Base-by-base conservation (phyloP, 2,797 vertebrate genomes). In the Buphagus erythrorhynchus region DNA sequence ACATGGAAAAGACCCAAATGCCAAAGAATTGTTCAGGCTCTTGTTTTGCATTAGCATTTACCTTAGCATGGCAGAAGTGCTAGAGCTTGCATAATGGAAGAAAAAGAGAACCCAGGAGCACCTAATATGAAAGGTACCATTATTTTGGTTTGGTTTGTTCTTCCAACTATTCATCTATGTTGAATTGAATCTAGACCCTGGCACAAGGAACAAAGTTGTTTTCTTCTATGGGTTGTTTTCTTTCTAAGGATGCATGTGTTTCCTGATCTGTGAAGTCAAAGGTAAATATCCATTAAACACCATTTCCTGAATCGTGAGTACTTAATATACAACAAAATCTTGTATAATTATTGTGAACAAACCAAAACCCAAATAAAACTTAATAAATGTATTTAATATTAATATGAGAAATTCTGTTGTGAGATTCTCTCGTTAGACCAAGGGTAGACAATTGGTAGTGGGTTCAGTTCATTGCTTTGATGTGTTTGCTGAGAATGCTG, bases 161-260 rank as follows among this genome's bases (percentile, higher is more conserved):
- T 91, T 91, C 16, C 54, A 85, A 1, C 9, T 73, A 8, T 58
- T 90, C 2, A 49, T 42, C 36, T 76, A 0, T 62, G 33, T 68
- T 86, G 36, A 69, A 43, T 2, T 58, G 59, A 72, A 26, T 46
- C 49, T 73, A 49, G 71, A 57, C 33, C 36, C 49, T 90, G 74
- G 66, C 78, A 49, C 18, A 52, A 59, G 63, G 49, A 94, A 85
- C 40, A 83, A 82, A 88, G 72, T 52, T 40, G 40, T 40, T 40
- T 38, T 38, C 36, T 38, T 38, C 45, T 62, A 14, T 63, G 77
- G 11, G 29, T 61, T 71, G 54, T 82, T 86, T 87, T 79, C 25
- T 66, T 83, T 90, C 49, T 73, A 13, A 90, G 86, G 80, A 78
- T 87, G 40, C 72, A 62, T 33, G 73, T 77, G 90, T 77, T 96